A percentile compares a stretch with the other conserved stretches of the same genome.
Conservation (phyloP, 1,140 invertebrate genomes). For the Drosophila tropicalis region DNA sequence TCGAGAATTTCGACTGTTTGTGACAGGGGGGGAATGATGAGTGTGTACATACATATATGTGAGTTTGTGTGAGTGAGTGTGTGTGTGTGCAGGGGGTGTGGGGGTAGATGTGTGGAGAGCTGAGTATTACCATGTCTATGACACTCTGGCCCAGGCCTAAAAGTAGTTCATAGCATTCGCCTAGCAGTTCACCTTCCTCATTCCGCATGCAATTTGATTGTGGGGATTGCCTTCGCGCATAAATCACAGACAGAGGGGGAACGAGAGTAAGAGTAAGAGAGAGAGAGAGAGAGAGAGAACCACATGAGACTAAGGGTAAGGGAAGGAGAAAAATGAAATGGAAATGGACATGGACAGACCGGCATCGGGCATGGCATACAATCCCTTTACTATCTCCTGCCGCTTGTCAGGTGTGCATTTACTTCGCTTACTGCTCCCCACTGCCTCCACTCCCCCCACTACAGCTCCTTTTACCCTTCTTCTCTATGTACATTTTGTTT, state of each 20-base stretch:
- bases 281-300: neutral
- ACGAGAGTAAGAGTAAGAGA: neutral
- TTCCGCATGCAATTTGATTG: slow-evolving; percentile 14
- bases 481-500: slow-evolving; percentile 53
- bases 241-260: slow-evolving; percentile 16
- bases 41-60: no score
- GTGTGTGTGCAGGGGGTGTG: neutral
- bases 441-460: slow-evolving; percentile 10
- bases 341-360: slow-evolving; percentile 18
- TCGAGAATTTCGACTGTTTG: slow-evolving; percentile 22
- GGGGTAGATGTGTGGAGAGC: neutral
- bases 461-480: neutral
- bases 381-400: slow-evolving; percentile 54
- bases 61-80: neutral
- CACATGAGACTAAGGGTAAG: neutral
- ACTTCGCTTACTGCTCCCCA: neutral
- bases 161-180: slow-evolving; percentile 12
- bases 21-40: neutral
- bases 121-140: slow-evolving; percentile 7
- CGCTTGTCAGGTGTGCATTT: slow-evolving; percentile 51
- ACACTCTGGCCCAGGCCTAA: slow-evolving; percentile 4
- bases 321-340: slow-evolving; percentile 6
- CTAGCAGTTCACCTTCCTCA: neutral
- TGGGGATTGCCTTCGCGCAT: slow-evolving; percentile 34
- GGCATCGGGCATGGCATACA: slow-evolving; percentile 27